These are phyloP conservation scores for Anguilla anguilla DNA, from an alignment of 2,797 vertebrate species.

Conservation along the genomic window DNA sequence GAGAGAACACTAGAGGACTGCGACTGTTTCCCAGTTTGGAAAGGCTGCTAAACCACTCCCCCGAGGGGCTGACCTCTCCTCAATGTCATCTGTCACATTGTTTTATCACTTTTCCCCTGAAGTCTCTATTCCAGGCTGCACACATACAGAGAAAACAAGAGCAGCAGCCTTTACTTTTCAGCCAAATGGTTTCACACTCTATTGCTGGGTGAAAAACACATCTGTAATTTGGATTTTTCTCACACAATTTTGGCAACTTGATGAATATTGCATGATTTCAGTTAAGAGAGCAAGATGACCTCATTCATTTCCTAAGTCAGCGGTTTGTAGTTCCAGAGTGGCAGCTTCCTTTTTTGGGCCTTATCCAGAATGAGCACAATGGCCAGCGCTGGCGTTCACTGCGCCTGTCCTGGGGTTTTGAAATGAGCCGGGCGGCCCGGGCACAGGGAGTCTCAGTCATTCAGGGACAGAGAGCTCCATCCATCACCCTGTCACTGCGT, in stretches of 20 bases:
- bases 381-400: no score
- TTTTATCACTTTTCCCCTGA: background rate
- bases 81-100: slow-evolving; percentile 30
- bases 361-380: no score
- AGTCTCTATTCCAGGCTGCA: background rate
- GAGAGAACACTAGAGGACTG: background rate
- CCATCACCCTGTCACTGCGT: background rate
- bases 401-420: background rate
- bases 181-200: background rate
- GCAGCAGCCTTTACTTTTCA: background rate
- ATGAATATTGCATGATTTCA: background rate
- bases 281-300: background rate
- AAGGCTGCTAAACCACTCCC: slow-evolving; percentile 35
- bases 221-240: background rate
- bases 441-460: background rate
- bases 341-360: no score
- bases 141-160: background rate
- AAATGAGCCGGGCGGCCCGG: background rate
- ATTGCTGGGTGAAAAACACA: background rate
- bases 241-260: background rate
- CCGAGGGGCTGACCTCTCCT: slow-evolving; percentile 42
- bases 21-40: slow-evolving; percentile 28
- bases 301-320: background rate
- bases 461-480: background rate
- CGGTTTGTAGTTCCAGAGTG: background rate